These are phyloP conservation scores for Typhlichthys subterraneus DNA, from an alignment of 2,797 vertebrate genomes.

Conservation along the genomic window DNA sequence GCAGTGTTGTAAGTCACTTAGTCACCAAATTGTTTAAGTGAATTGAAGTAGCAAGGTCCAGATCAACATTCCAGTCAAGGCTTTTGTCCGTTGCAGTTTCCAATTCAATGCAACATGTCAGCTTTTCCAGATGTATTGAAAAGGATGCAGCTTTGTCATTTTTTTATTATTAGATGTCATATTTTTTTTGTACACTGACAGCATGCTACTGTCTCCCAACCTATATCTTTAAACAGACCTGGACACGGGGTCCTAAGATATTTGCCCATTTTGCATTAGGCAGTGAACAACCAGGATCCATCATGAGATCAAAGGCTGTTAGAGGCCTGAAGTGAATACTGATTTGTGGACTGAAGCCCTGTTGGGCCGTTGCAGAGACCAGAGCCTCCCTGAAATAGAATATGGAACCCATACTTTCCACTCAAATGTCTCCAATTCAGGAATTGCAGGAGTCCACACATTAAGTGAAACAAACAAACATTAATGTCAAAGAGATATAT, in stretches of 20 bases:
- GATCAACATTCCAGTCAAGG: conserved; percentile 55
- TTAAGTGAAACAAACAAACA: conserved; percentile 9
- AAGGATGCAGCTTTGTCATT: conserved; percentile 12
- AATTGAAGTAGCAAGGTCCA: conserved; percentile 55
- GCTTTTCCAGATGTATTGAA: conserved; percentile 37
- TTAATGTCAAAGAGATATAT: not conserved
- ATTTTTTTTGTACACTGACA: conserved; percentile 4
- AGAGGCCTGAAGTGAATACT: conserved; percentile 72
- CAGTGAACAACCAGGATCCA: conserved; percentile 71
- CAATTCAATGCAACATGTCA: conserved; percentile 13
- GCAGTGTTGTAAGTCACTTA: conserved; percentile 57
- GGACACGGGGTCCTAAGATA: conserved; percentile 61
- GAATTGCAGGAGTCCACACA: not conserved
- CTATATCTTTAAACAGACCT: conserved; percentile 56
- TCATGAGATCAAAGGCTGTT: conserved; percentile 77
- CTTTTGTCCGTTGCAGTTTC: conserved; percentile 38
- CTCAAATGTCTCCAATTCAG: conserved; percentile 24
- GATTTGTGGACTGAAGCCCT: conserved; percentile 66
- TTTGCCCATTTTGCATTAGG: conserved; percentile 67
- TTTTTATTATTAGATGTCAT: not conserved
- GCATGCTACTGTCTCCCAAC: conserved; percentile 34
- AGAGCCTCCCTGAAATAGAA: conserved; percentile 55
- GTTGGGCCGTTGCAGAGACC: conserved; percentile 63
- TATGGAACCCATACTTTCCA: conserved; percentile 47
- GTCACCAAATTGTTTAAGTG: conserved; percentile 60